Conservation (phyloP, 1,140 invertebrate genomes). For the Drosophila nannoptera region DNA sequence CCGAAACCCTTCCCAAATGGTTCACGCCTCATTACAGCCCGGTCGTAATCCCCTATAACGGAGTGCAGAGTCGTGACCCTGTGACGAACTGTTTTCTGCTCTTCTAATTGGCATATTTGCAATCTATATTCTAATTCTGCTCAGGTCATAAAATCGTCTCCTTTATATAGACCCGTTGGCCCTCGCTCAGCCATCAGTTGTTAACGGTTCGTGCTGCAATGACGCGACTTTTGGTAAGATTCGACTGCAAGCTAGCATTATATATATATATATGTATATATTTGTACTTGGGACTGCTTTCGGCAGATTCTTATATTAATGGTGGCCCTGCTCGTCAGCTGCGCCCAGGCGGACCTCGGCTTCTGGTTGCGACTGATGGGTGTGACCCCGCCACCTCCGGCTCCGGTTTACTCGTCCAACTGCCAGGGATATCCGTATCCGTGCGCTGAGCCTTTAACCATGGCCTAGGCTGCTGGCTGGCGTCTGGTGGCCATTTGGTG, state of each 20-base stretch:
- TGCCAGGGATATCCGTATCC: neutral
- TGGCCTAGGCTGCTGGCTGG: neutral
- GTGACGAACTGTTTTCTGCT: neutral
- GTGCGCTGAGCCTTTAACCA: neutral
- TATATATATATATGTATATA: neutral
- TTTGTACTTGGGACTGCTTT: neutral
- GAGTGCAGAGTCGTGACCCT: neutral
- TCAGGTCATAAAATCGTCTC: neutral
- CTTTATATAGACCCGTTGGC: conserved; percentile 22
- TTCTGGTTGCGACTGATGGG: conserved; percentile 16
- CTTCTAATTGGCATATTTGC: conserved; percentile 30
- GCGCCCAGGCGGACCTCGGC: conserved; percentile 7
- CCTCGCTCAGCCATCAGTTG: conserved; percentile 2
- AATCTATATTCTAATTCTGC: conserved; percentile 33
- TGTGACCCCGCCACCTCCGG: neutral
- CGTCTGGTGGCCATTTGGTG: neutral
- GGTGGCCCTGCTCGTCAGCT: conserved; percentile 27
- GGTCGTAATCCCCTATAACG: neutral
- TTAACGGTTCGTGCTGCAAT: conserved; percentile 7
- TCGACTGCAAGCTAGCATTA: neutral
- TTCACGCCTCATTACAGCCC: no score
- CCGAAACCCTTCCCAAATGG: no score
- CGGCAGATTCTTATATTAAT: conserved; percentile 31
- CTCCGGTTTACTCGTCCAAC: neutral
- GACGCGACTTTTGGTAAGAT: conserved; percentile 38